phyloP scores from a whole-genome alignment of 2,797 vertebrate species.

The Neomorphus geoffroyi region DNA sequence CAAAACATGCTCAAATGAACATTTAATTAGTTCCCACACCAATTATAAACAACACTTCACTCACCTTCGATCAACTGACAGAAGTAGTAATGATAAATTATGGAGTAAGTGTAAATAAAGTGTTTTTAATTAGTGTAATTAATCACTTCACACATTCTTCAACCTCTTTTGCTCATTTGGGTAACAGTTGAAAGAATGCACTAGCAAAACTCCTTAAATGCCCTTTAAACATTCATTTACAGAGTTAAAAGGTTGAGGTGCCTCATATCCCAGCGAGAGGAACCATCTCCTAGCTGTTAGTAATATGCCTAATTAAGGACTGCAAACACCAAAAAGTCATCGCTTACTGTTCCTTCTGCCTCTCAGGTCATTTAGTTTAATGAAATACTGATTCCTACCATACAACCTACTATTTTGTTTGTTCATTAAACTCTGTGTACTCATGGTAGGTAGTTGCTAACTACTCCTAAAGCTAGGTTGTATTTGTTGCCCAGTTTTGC shows the following conservation, averaged over 20 bases:
- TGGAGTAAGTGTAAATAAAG: slow-evolving; percentile 64
- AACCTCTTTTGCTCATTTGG: slow-evolving; percentile 40
- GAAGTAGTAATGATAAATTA: slow-evolving; percentile 59
- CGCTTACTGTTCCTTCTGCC: slow-evolving; percentile 16
- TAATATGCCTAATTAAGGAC: slow-evolving; percentile 28
- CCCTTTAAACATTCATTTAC: slow-evolving; percentile 44
- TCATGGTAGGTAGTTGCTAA: not conserved
- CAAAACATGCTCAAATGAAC: not conserved
- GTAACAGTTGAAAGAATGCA: slow-evolving; percentile 34
- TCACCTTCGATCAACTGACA: slow-evolving; percentile 62
- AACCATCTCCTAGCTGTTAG: not conserved
- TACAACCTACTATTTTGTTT: not conserved
- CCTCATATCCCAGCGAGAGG: not conserved
- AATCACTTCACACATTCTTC: slow-evolving; percentile 64
- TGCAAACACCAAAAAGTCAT: slow-evolving; percentile 38
- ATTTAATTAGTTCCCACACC: slow-evolving; percentile 50
- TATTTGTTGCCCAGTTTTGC: not conserved
- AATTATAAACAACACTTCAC: slow-evolving; percentile 57
- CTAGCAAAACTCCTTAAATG: slow-evolving; percentile 12
- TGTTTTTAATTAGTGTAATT: slow-evolving; percentile 60
- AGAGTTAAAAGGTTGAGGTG: slow-evolving; percentile 33
- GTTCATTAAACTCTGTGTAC: not conserved
- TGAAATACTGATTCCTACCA: not conserved
- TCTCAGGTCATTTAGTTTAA: not conserved
- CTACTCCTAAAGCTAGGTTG: not conserved